These are phyloP conservation scores for Cheilosia grossa DNA, from an alignment of 2,888 invertebrate species.

Conservation along the genomic window DNA sequence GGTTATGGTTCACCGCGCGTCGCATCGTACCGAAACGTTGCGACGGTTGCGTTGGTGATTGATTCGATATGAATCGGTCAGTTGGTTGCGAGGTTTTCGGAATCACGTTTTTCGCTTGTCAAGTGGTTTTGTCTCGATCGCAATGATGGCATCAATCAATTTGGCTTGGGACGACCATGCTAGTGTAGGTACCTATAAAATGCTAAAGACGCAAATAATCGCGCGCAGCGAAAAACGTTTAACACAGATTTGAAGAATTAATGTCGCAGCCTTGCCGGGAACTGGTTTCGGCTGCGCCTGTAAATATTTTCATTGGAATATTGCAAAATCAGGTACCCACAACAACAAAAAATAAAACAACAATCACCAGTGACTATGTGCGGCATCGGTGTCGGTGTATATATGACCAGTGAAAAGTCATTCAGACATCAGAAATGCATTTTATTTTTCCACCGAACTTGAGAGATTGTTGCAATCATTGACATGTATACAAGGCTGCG, in stretches of 20 bases:
- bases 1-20: background rate
- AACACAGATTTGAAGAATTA: slow-evolving; percentile 46
- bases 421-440: slow-evolving; percentile 42
- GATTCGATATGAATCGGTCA: slow-evolving; percentile 41
- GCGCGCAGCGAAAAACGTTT: slow-evolving; percentile 22
- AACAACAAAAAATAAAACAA: background rate
- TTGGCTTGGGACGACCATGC: background rate
- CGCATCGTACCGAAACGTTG: background rate
- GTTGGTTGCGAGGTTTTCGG: slow-evolving; percentile 25
- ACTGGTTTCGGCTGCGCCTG: slow-evolving; percentile 64
- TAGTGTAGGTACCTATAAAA: too few species aligned
- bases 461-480: slow-evolving; percentile 10
- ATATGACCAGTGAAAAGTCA: background rate
- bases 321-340: too few species aligned
- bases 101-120: slow-evolving; percentile 30
- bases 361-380: background rate
- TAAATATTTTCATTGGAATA: slow-evolving; percentile 16
- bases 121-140: slow-evolving; percentile 5
- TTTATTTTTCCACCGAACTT: slow-evolving; percentile 7
- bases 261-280: slow-evolving; percentile 49
- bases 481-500: slow-evolving; percentile 20
- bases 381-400: background rate
- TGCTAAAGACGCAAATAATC: background rate
- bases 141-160: slow-evolving; percentile 14
- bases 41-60: slow-evolving; percentile 22